A percentile compares a stretch with the other conserved stretches of the same genome.
phyloP scores from a whole-genome alignment of 2,113 vertebrate genomes.

The Epinephelus lanceolatus region DNA sequence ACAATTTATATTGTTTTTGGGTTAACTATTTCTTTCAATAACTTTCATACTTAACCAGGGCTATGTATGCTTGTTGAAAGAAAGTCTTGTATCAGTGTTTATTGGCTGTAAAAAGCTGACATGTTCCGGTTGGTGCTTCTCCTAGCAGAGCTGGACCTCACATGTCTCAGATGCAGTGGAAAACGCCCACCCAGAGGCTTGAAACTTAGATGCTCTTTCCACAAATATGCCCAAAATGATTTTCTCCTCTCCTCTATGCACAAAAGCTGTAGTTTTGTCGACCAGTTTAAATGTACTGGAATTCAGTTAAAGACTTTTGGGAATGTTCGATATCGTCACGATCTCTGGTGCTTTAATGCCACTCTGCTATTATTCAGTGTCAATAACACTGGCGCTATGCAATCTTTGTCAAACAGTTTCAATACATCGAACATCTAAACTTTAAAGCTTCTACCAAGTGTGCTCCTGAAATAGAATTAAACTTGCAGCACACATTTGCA shows the following conservation, averaged over 20 bases:
- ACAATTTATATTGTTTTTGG: too few relatives aligned
- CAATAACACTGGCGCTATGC: neutral
- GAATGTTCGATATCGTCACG: neutral
- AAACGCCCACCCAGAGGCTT: too few relatives aligned
- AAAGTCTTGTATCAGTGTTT: too few relatives aligned
- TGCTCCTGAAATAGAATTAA: neutral
- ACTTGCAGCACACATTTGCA: conserved; percentile 5
- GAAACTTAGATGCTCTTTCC: neutral
- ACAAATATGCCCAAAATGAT: neutral
- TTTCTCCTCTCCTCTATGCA: neutral
- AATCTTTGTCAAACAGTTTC: neutral
- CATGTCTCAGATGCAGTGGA: too few relatives aligned
- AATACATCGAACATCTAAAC: neutral
- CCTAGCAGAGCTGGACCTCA: too few relatives aligned
- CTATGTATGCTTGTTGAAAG: too few relatives aligned
- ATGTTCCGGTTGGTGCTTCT: too few relatives aligned
- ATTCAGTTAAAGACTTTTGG: neutral
- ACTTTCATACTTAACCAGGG: too few relatives aligned
- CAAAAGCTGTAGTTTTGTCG: neutral
- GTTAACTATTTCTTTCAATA: too few relatives aligned
- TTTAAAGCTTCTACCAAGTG: neutral
- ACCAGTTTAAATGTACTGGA: neutral
- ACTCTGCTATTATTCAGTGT: neutral
- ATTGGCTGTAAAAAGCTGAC: too few relatives aligned
- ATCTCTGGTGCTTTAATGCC: neutral